These are phyloP conservation scores for Pheosia tremula DNA, from an alignment of 2,888 invertebrate species.

Conservation along the genomic window DNA sequence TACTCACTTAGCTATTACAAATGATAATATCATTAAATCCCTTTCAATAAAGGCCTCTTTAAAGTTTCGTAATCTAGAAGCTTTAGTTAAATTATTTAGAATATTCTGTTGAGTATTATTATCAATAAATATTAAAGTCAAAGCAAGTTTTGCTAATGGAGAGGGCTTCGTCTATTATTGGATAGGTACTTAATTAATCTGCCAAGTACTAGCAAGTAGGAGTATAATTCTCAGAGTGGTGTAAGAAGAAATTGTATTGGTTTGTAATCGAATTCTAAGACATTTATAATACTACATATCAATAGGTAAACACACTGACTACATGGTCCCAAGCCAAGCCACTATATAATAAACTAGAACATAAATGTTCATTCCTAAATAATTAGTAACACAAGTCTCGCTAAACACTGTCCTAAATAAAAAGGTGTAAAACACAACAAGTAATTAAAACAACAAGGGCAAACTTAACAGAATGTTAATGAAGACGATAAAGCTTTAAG, in stretches of 20 bases:
- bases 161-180: no score
- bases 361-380: neutral
- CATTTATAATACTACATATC: no score
- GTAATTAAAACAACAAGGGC: constrained; percentile 35
- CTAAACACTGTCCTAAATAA: constrained; percentile 4
- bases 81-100: neutral
- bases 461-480: constrained; percentile 31
- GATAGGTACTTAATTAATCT: no score
- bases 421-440: constrained; percentile 16
- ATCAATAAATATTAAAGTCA: neutral
- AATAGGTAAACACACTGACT: no score
- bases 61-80: neutral
- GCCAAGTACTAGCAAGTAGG: no score
- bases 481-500: constrained; percentile 41
- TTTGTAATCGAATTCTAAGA: no score
- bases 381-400: neutral
- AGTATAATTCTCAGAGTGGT: no score
- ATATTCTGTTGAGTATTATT: neutral
- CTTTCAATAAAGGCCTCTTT: neutral
- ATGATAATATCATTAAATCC: neutral
- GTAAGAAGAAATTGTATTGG: no score
- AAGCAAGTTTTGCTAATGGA: neutral
- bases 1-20: neutral
- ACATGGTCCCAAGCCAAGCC: no score
- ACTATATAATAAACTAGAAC: no score